Base-by-base conservation (phyloP, 2,888 invertebrate genomes). In the Aleiodes alternator region DNA sequence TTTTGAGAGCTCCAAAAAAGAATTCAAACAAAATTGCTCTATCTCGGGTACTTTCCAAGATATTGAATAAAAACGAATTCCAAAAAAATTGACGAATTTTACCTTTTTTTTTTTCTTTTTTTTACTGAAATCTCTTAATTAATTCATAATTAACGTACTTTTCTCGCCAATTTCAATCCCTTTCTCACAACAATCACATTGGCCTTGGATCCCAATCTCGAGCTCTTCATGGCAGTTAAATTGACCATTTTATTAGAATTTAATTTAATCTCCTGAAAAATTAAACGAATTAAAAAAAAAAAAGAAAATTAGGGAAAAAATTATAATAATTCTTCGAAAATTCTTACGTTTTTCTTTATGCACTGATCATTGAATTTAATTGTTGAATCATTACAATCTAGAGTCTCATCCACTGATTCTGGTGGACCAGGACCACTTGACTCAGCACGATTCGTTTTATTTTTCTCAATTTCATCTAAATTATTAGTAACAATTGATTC, bases 111-210 rank as follows among this genome's bases (percentile, higher is more conserved):
- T 23, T 23, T 9, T 4, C 6, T 14, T 53, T 61, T 3, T 11
- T 14, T 55, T 61, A 23, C 23, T 51, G 23, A 43, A 6, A 48
- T 4, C 48, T 31, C 64, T 34, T 6, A 34, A 34, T 14, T 53
- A n/a, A 56, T 16, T 43, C 0, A 51, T 51, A n/a, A 34, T 66
- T 70, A 50, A 72, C 59, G 78, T 83, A 88, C 88, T 84, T 89
- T 89, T 80, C 86, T 87, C 73, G 88, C 86, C 70, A 89, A 80
- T n/a, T 85, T 87, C 50, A 89, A 90, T 56, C 92, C 92, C 84
- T 93, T 93, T 83, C 92, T 92, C 34, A 93, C 92, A 29, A 93
- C 92, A 80, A 93, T 92, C 31, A 93, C 90, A 83, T 91, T 92
- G 69, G 92, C 91, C 86, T 93, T 93, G 31, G 91, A 87, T 79